A percentile compares a stretch with the other conserved stretches of the same genome.
Evolutionary conservation across 2,888 invertebrate species (phyloP).

Genomic region (Julus scandinavius): DNA sequence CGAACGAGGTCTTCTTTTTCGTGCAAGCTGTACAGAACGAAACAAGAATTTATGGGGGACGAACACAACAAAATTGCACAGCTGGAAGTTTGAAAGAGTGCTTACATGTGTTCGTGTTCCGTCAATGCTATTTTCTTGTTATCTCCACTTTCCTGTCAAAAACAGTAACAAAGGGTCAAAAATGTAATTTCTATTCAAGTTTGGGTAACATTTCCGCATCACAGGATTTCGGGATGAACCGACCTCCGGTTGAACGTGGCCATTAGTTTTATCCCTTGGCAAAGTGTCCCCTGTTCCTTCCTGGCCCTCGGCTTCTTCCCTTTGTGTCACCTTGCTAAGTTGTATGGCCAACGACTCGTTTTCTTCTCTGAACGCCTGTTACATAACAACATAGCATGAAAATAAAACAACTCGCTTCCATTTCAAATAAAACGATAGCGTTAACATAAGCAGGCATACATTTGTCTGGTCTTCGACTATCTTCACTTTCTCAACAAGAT

Average conservation of each 20-base stretch:
- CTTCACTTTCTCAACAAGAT: background rate
- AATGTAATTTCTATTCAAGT: background rate
- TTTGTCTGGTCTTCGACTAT: background rate
- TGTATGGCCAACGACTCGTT: constrained; percentile 67
- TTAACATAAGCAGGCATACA: background rate
- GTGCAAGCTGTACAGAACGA: constrained; percentile 32
- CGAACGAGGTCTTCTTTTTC: constrained; percentile 51
- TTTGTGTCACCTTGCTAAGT: constrained; percentile 66
- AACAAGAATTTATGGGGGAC: background rate
- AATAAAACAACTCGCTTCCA: background rate
- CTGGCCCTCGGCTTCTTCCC: constrained; percentile 65
- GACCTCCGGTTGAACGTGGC: constrained; percentile 50
- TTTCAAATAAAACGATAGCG: background rate
- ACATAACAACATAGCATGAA: background rate
- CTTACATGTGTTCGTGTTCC: constrained; percentile 58
- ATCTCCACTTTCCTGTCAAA: constrained; percentile 64
- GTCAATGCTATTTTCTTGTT: constrained; percentile 41
- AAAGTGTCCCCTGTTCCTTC: constrained; percentile 57
- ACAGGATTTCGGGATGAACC: too few relatives aligned
- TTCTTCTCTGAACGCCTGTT: constrained; percentile 66
- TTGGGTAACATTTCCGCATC: too few relatives aligned
- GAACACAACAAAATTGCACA: background rate
- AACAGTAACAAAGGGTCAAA: background rate
- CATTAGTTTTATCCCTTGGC: constrained; percentile 52
- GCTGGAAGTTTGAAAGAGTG: background rate